A percentile compares a stretch with the other conserved stretches of the same genome.
Conservation (phyloP, 2,888 invertebrate species). For the Artemia sinica region DNA sequence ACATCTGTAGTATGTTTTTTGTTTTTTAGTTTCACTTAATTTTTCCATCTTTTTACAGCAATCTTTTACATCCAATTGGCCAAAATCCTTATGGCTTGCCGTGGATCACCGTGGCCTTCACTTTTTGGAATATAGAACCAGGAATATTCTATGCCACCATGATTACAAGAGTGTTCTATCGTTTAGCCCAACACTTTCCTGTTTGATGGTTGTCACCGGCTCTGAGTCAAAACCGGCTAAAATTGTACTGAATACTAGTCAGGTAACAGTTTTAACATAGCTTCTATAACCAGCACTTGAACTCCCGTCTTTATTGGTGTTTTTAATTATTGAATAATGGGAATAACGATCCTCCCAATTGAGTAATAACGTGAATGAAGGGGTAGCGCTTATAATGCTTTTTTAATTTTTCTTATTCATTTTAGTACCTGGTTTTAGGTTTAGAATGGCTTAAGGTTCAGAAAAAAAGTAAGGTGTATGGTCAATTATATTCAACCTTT, state of each 20-base stretch:
- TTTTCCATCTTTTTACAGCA: constrained; percentile 42
- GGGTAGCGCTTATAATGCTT: too few relatives aligned
- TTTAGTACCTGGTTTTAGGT: too few relatives aligned
- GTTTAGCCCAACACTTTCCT: constrained; percentile 78
- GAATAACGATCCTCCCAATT: too few relatives aligned
- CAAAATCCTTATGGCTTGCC: constrained; percentile 74
- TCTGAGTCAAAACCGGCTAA: constrained; percentile 75
- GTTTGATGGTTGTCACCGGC: constrained; percentile 79
- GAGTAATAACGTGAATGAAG: too few relatives aligned
- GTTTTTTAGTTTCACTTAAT: not conserved
- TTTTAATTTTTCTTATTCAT: too few relatives aligned
- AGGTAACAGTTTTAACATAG: constrained; percentile 38
- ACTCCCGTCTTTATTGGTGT: too few relatives aligned
- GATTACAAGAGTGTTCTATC: constrained; percentile 74
- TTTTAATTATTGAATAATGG: too few relatives aligned
- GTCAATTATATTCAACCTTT: too few relatives aligned
- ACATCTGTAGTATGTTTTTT: constrained; percentile 1
- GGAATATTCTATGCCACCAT: constrained; percentile 74
- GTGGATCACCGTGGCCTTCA: constrained; percentile 83
- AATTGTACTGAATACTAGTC: constrained; percentile 78
- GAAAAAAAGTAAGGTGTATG: too few relatives aligned
- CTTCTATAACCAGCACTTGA: too few relatives aligned
- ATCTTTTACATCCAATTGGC: constrained; percentile 91
- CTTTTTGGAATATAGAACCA: constrained; percentile 65
- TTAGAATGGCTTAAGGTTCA: too few relatives aligned